A percentile compares a stretch with the other conserved stretches of the same genome.
Conservation (phyloP, 2,113 vertebrate species). For the Sorex fumeus region DNA sequence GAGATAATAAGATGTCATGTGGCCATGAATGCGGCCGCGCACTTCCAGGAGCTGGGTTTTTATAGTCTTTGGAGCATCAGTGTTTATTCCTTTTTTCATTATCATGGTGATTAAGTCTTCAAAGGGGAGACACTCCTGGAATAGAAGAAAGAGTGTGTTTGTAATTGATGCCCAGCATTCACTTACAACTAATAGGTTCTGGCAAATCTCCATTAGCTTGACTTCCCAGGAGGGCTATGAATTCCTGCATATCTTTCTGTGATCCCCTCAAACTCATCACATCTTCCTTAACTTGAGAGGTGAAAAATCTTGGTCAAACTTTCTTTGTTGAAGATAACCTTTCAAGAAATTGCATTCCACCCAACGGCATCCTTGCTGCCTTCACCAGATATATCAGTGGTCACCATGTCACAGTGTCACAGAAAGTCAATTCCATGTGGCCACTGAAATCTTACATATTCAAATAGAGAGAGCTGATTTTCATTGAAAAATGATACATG, state of each 20-base stretch:
- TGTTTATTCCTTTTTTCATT: not conserved
- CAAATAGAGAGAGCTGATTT: too few relatives aligned
- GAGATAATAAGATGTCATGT: too few relatives aligned
- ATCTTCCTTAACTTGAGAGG: constrained; percentile 40
- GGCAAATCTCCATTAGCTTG: not conserved
- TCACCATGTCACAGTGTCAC: too few relatives aligned
- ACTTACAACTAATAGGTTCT: not conserved
- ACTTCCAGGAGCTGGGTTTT: too few relatives aligned
- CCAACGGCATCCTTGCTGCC: not conserved
- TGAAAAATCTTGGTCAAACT: constrained; percentile 27
- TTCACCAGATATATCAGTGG: not conserved
- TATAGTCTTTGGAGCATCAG: not conserved
- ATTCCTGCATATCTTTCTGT: not conserved
- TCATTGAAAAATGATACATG: too few relatives aligned
- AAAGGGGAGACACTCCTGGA: not conserved
- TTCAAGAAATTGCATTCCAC: constrained; percentile 50
- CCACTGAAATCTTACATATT: too few relatives aligned
- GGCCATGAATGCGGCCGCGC: too few relatives aligned
- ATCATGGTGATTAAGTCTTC: not conserved
- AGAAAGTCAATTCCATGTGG: too few relatives aligned
- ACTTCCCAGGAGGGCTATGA: not conserved
- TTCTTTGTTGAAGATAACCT: constrained; percentile 14
- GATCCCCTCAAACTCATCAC: not conserved
- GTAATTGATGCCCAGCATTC: not conserved
- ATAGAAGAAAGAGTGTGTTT: not conserved